Conservation (phyloP, 2,888 invertebrate genomes). For the Machimus atricapillus region DNA sequence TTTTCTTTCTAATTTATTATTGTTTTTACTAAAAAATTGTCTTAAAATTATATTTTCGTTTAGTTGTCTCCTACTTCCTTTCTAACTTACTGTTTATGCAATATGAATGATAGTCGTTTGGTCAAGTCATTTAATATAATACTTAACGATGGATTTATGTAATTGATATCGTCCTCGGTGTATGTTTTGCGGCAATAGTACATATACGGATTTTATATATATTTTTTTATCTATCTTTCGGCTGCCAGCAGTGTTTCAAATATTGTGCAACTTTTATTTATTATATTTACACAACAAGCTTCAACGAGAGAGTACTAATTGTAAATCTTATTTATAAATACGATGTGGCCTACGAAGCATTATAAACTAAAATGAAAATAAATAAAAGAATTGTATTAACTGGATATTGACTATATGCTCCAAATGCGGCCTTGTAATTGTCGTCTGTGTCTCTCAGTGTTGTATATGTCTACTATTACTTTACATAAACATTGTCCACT, state of each 20-base stretch:
- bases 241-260: background rate
- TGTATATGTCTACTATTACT: slow-evolving; percentile 41
- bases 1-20: background rate
- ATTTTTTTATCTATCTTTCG: background rate
- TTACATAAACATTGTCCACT: slow-evolving; percentile 35
- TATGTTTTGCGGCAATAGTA: slow-evolving; percentile 4
- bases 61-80: background rate
- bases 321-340: slow-evolving; percentile 18
- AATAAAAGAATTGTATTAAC: slow-evolving; percentile 15
- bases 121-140: background rate
- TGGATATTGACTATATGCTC: slow-evolving; percentile 32
- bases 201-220: background rate
- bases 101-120: slow-evolving; percentile 18
- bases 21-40: slow-evolving; percentile 9
- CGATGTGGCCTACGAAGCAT: slow-evolving; percentile 10
- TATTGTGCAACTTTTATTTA: background rate
- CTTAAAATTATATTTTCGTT: background rate
- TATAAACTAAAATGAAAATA: background rate
- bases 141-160: slow-evolving; percentile 18
- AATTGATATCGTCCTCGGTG: slow-evolving; percentile 20
- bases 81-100: background rate
- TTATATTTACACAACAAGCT: slow-evolving; percentile 1
- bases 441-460: slow-evolving; percentile 45
- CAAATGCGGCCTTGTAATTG: slow-evolving; percentile 41
- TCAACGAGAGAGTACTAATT: background rate